Conservation (phyloP, 2,888 invertebrate species). For the Balanococcus diminutus region DNA sequence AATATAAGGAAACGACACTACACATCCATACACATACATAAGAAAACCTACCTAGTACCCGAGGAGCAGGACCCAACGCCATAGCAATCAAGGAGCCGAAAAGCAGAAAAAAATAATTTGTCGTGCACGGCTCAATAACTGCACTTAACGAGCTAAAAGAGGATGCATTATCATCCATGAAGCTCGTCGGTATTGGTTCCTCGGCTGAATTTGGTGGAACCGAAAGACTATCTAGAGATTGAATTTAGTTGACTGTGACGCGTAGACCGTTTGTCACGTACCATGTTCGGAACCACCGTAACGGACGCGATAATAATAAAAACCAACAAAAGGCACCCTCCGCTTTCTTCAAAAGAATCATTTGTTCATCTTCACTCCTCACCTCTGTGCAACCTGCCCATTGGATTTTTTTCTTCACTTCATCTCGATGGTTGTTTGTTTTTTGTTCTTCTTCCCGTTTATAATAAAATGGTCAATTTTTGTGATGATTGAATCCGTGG, state of each 20-base stretch:
- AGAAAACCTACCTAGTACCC: background rate
- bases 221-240: slow-evolving; percentile 37
- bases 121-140: slow-evolving; percentile 55
- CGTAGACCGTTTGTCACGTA: slow-evolving; percentile 49
- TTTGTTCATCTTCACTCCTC: slow-evolving; percentile 14
- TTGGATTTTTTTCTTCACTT: background rate
- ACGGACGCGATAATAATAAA: slow-evolving; percentile 54
- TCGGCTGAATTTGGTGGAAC: background rate
- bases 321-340: slow-evolving; percentile 55
- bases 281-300: slow-evolving; percentile 52
- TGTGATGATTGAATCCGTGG: slow-evolving; percentile 53
- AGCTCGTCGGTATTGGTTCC: slow-evolving; percentile 1
- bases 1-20: background rate
- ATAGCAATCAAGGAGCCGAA: background rate
- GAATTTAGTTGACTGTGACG: slow-evolving; percentile 53
- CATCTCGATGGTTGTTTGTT: background rate
- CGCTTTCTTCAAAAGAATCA: slow-evolving; percentile 47
- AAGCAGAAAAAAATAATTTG: slow-evolving; percentile 48
- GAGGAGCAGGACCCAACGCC: background rate
- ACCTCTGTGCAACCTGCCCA: background rate
- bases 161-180: slow-evolving; percentile 51
- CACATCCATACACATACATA: background rate
- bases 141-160: slow-evolving; percentile 49
- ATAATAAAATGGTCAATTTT: slow-evolving; percentile 54
- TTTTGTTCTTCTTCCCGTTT: slow-evolving; percentile 39